A percentile compares a stretch with the other conserved stretches of the same genome.
Conservation (phyloP, 2,113 vertebrate species). For the Pycnonotus jocosus region DNA sequence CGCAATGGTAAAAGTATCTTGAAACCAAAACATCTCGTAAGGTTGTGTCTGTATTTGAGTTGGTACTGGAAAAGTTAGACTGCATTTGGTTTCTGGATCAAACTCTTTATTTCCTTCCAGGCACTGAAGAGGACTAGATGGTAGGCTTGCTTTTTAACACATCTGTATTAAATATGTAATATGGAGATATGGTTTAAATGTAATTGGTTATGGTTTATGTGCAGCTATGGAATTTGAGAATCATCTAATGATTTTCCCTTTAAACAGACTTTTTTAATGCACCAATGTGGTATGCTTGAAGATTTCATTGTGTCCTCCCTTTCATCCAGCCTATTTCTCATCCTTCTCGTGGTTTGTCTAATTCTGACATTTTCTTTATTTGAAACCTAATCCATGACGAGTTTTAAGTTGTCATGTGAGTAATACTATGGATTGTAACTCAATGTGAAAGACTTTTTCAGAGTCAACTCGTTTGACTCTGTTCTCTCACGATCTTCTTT, state of each 20-base stretch:
- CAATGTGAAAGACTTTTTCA: not conserved
- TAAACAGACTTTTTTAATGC: not conserved
- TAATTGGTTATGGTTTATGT: not conserved
- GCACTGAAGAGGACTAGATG: not conserved
- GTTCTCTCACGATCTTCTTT: not conserved
- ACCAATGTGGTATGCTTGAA: not conserved
- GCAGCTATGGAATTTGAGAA: not conserved
- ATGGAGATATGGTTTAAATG: not conserved
- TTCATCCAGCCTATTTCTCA: not conserved
- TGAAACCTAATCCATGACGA: not conserved
- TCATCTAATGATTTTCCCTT: not conserved
- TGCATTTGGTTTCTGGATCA: not conserved
- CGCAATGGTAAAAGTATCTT: not conserved
- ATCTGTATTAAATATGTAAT: slow-evolving; percentile 21
- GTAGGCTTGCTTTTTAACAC: not conserved
- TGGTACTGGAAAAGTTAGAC: not conserved
- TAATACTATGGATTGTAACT: not conserved
- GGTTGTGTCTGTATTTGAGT: not conserved
- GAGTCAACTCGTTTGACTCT: not conserved
- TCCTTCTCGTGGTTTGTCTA: not conserved
- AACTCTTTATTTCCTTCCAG: not conserved
- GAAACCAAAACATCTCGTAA: not conserved
- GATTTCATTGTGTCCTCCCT: not conserved
- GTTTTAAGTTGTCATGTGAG: not conserved
- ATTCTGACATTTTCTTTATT: not conserved